phyloP scores from a whole-genome alignment of 2,113 vertebrate species.

The Psilopsiagon aymara region DNA sequence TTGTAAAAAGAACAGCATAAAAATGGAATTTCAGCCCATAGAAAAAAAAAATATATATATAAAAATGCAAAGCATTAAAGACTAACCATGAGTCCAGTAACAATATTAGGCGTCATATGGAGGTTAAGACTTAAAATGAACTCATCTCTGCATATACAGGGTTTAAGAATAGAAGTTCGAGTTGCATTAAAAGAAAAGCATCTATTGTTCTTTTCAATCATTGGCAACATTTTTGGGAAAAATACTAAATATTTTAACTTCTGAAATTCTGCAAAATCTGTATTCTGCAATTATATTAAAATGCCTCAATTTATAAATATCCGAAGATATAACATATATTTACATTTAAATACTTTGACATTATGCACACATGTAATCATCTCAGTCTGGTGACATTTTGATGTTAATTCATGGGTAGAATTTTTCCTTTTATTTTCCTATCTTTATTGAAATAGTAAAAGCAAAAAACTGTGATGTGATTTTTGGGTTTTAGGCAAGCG shows the following conservation, averaged over 20 bases:
- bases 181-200: background rate
- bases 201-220: background rate
- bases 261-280: background rate
- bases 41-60: background rate
- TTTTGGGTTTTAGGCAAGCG: background rate
- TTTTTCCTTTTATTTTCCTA: background rate
- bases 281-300: background rate
- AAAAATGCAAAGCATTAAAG: background rate
- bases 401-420: background rate
- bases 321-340: background rate
- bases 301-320: background rate
- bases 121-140: background rate
- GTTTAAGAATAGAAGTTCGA: background rate
- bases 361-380: background rate
- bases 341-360: background rate
- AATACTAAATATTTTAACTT: background rate
- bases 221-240: background rate
- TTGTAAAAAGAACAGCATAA: background rate
- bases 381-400: background rate
- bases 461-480: background rate
- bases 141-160: background rate
- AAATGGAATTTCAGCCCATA: background rate
- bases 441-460: background rate
- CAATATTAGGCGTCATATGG: background rate
- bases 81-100: background rate